These are phyloP conservation scores for Metridium senile DNA, from an alignment of 92 coral and sea anemone species.

Conservation along the genomic window DNA sequence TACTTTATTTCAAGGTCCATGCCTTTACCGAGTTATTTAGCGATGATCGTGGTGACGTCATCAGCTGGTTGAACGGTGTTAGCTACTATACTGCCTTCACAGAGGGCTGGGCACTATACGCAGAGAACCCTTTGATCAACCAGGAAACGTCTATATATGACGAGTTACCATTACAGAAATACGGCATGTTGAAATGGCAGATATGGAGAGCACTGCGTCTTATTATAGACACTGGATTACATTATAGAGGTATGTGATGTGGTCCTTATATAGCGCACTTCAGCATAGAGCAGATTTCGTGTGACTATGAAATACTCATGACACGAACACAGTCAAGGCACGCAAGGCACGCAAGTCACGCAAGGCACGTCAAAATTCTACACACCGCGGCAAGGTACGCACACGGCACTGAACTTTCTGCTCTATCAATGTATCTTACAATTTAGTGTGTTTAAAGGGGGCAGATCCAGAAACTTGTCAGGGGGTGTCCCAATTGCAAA, in stretches of 20 bases:
- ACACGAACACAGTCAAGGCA: not conserved
- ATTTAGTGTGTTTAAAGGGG: too few relatives aligned
- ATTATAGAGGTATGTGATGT: slow-evolving; percentile 67
- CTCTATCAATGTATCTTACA: too few relatives aligned
- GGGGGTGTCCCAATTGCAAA: too few relatives aligned
- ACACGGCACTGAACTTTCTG: too few relatives aligned
- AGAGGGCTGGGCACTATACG: slow-evolving; percentile 99
- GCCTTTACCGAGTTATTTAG: slow-evolving; percentile 75
- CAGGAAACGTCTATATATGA: slow-evolving; percentile 77
- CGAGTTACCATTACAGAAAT: slow-evolving; percentile 81
- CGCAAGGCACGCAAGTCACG: not conserved
- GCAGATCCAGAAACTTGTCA: too few relatives aligned
- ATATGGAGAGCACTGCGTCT: slow-evolving; percentile 98
- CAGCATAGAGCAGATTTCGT: not conserved
- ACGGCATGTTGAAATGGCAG: slow-evolving; percentile 99
- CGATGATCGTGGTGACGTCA: slow-evolving; percentile 75
- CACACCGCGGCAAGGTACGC: too few relatives aligned
- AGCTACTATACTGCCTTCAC: slow-evolving; percentile 86
- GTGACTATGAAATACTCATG: too few relatives aligned
- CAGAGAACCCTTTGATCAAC: slow-evolving; percentile 92
- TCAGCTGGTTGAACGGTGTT: slow-evolving; percentile 76
- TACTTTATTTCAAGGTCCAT: too few relatives aligned
- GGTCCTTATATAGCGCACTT: not conserved
- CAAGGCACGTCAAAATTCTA: too few relatives aligned
- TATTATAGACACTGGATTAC: slow-evolving; percentile 95